phyloP scores from a whole-genome alignment of 1,140 invertebrate genomes.

The Drosophila kanapiae region DNA sequence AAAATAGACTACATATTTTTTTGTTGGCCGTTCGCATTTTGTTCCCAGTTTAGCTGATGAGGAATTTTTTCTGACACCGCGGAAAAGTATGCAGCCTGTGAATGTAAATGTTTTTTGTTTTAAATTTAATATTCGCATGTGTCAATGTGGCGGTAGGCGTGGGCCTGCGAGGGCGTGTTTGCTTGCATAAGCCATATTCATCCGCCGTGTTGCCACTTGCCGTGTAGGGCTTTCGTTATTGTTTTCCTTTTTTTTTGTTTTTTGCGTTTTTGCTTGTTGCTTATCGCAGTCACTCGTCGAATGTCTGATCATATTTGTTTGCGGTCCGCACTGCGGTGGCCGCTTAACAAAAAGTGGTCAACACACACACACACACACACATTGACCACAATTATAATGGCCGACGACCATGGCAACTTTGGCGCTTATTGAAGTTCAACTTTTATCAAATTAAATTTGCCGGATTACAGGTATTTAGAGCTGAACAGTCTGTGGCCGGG shows the following conservation, averaged over 20 bases:
- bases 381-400: conserved; percentile 74
- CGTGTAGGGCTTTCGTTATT: not conserved
- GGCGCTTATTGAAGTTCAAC: conserved; percentile 76
- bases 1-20: conserved; percentile 21
- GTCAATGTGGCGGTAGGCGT: conserved; percentile 14
- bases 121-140: conserved; percentile 40
- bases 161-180: conserved; percentile 13
- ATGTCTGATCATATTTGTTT: conserved; percentile 83
- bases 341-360: conserved; percentile 65
- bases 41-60: not conserved
- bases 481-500: conserved; percentile 67
- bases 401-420: conserved; percentile 48
- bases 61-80: conserved; percentile 49
- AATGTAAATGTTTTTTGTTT: conserved; percentile 18
- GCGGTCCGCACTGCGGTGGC: conserved; percentile 65
- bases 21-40: conserved; percentile 10
- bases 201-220: conserved; percentile 62
- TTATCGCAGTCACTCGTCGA: conserved; percentile 62
- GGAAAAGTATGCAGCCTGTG: conserved; percentile 61
- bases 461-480: conserved; percentile 82
- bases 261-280: conserved; percentile 34
- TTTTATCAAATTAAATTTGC: conserved; percentile 82
- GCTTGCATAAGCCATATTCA: conserved; percentile 64
- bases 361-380: conserved; percentile 17
- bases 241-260: not conserved